Evolutionary conservation across 2,888 invertebrate species (phyloP), one percentile per base, ranked within the genome.

Genomic region (Eupithecia exiguata): DNA sequence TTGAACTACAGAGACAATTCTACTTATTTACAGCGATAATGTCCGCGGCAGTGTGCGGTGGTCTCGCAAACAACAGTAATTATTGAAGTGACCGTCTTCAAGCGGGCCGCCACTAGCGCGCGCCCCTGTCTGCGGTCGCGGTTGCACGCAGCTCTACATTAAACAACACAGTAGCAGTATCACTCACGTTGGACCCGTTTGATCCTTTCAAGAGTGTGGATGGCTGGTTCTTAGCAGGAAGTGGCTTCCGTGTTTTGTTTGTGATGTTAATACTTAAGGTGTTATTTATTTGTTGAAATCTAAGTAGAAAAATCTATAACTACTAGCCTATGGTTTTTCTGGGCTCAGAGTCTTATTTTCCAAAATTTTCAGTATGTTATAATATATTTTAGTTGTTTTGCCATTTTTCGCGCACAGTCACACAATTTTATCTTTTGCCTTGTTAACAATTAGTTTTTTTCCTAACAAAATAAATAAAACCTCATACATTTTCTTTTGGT

Each of bases 51-150:
- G 58, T 25, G 58, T 25, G 58, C 58, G 58, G 58, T 14, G 58
- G 25, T 14, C 58, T 12, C 58, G 5, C 58, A 25, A 77, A 77
- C 77, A 75, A 77, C 74, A 75, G 74, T 77, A 40, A 74, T 77
- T 77, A 74, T 58, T 71, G 65, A 68, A 71, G 74, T 69, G 69
- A 71, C 71, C 74, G 49, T 61, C 68, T 63, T 58, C 40, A 66
- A 21, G 35, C 62, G 62, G 18, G 35, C 62, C 62, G 35, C 21
- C 21, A 14, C 58, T 58, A 58, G 58, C 58, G 21, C 53, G n/a
- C n/a, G 58, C 58, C 35, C 66, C 65, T 65, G 71, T 38, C 38
- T 72, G 69, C 25, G 66, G 66, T 70, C 40, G 46, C 46, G 36
- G 21, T 38, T 40, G 21, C 66, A 40, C 62, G 18, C 62, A 35